Evolutionary conservation across 2,113 vertebrate species (phyloP).

Genomic region (Malurus alboscapulatus): DNA sequence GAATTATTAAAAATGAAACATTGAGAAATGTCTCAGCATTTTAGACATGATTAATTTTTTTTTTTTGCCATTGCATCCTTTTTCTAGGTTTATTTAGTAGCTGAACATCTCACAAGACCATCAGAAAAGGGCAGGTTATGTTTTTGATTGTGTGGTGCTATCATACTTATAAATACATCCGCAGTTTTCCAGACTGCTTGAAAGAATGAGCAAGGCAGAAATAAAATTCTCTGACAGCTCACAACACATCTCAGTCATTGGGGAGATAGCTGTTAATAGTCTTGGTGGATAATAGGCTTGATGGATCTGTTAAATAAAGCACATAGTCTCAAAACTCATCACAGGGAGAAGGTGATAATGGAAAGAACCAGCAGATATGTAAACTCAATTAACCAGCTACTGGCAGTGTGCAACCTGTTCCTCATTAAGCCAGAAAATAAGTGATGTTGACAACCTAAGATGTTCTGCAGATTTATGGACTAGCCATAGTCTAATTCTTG

Average conservation of each 20-base stretch:
- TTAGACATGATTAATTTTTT: background rate
- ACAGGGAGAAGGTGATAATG: background rate
- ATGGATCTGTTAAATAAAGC: conserved; percentile 40
- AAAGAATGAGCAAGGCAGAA: conserved; percentile 35
- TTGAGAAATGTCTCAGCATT: background rate
- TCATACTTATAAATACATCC: background rate
- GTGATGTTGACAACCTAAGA: background rate
- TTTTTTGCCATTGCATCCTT: background rate
- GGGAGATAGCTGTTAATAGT: conserved; percentile 32
- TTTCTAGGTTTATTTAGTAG: background rate
- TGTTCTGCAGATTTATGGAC: background rate
- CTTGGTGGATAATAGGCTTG: conserved; percentile 23
- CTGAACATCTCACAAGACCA: background rate
- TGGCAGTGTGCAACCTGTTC: background rate
- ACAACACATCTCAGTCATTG: background rate
- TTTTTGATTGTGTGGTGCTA: background rate
- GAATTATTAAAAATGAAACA: background rate
- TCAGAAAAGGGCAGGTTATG: background rate
- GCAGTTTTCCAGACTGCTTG: background rate
- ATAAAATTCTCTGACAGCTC: conserved; percentile 36
- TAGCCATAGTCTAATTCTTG: background rate
- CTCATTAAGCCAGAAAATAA: background rate
- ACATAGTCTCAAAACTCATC: background rate
- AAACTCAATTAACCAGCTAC: background rate
- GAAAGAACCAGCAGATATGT: background rate